A percentile compares a stretch with the other conserved stretches of the same genome.
phyloP scores from a whole-genome alignment of 2,113 vertebrate genomes.

The Saccopteryx bilineata region DNA sequence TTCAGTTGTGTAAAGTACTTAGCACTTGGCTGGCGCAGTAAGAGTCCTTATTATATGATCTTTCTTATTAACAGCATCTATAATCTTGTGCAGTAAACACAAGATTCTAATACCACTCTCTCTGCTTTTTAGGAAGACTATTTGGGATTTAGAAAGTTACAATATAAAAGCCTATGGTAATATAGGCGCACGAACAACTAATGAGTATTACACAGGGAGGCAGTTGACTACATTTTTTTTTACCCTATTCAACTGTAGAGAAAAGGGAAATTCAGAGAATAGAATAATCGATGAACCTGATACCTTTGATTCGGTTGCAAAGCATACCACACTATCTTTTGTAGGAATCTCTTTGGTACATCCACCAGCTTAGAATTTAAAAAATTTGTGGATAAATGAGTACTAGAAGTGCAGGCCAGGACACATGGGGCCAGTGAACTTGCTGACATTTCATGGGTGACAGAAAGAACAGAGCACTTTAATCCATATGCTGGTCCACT shows the following conservation, averaged over 20 bases:
- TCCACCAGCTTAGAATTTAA: background rate
- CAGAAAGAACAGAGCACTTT: background rate
- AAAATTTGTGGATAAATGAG: background rate
- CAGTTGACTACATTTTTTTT: background rate
- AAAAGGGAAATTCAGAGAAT: background rate
- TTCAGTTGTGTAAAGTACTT: background rate
- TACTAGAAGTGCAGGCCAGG: background rate
- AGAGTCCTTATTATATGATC: background rate
- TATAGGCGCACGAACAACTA: background rate
- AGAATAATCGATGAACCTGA: background rate
- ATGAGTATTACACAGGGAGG: background rate
- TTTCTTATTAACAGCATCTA: background rate
- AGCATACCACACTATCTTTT: background rate
- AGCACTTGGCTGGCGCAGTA: background rate
- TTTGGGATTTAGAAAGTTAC: background rate
- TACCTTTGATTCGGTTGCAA: background rate
- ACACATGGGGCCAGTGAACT: background rate
- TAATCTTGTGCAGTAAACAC: background rate
- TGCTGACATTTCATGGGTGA: background rate
- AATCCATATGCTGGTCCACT: background rate
- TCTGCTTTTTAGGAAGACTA: background rate
- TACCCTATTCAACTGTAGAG: background rate
- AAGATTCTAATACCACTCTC: background rate
- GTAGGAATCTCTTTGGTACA: background rate
- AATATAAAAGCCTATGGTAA: background rate